Percentiles rank a stretch among this genome's conserved stretches.
These are phyloP conservation scores for Trichonephila clavipes DNA, from an alignment of 1,140 invertebrate species.

Conservation along the genomic window DNA sequence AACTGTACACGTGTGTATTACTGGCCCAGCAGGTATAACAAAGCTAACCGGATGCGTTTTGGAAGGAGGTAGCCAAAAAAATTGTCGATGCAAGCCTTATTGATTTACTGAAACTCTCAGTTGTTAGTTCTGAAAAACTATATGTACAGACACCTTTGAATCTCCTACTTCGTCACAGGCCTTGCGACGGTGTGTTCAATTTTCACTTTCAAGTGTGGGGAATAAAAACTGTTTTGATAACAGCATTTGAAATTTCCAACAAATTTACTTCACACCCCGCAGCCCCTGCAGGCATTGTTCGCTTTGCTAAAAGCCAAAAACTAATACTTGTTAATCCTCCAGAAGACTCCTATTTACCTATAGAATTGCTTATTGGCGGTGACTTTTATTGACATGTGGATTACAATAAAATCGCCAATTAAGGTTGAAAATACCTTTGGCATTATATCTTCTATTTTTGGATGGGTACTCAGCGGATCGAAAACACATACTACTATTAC, in stretches of 20 bases:
- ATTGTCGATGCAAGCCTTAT: too few relatives aligned
- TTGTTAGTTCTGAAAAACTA: neutral
- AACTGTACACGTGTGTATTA: conserved; percentile 59
- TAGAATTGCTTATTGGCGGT: too few relatives aligned
- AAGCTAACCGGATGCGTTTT: conserved; percentile 27
- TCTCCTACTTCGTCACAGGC: neutral
- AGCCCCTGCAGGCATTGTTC: neutral
- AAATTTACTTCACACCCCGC: conserved; percentile 34
- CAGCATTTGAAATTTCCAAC: conserved; percentile 51
- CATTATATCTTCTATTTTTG: too few relatives aligned
- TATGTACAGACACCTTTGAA: neutral
- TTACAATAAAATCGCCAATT: too few relatives aligned
- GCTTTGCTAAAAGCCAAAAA: neutral
- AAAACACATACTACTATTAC: too few relatives aligned
- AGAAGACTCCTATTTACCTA: too few relatives aligned
- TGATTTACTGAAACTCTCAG: too few relatives aligned
- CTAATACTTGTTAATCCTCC: too few relatives aligned
- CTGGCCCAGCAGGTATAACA: conserved; percentile 46
- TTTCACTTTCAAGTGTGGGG: neutral
- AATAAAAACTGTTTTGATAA: neutral
- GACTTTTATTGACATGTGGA: too few relatives aligned
- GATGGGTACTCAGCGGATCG: too few relatives aligned
- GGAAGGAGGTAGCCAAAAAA: neutral
- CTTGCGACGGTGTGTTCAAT: neutral
- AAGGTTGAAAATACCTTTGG: too few relatives aligned